phyloP scores from a whole-genome alignment of 2,888 invertebrate genomes.

The Caenorhabditis wallacei region DNA sequence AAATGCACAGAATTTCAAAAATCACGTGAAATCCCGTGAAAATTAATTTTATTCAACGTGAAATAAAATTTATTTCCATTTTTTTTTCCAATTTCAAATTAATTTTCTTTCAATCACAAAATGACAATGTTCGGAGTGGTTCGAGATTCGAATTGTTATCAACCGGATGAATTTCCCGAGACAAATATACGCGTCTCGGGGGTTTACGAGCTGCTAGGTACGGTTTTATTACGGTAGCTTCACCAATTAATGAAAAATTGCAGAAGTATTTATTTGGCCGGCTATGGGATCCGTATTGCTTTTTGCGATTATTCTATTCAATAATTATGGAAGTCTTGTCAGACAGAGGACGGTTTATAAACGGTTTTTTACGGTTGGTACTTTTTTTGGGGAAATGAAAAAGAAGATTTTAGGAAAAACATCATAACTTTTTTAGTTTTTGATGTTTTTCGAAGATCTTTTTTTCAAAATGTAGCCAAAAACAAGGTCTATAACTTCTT shows the following conservation, averaged over 20 bases:
- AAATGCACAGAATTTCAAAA: too few species aligned
- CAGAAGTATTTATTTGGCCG: neutral
- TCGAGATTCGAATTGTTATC: conserved; percentile 20
- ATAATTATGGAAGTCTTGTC: neutral
- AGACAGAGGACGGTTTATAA: neutral
- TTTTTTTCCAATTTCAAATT: neutral
- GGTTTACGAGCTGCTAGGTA: conserved; percentile 2
- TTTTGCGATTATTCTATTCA: neutral
- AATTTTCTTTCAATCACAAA: conserved; percentile 8
- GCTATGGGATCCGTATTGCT: neutral
- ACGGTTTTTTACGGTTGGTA: neutral
- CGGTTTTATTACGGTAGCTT: neutral
- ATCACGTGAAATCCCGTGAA: too few species aligned
- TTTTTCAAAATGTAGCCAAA: too few species aligned
- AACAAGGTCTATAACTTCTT: too few species aligned
- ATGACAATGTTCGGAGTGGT: conserved; percentile 19
- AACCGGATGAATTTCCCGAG: neutral
- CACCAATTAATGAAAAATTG: neutral
- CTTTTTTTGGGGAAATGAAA: neutral
- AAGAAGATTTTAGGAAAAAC: neutral
- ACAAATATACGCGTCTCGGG: neutral
- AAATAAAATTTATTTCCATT: too few species aligned
- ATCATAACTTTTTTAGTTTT: too few species aligned
- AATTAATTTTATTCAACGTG: too few species aligned
- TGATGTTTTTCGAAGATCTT: too few species aligned